Base-by-base conservation (phyloP, 2,888 invertebrate genomes). In the Leptinotarsa haldemani region DNA sequence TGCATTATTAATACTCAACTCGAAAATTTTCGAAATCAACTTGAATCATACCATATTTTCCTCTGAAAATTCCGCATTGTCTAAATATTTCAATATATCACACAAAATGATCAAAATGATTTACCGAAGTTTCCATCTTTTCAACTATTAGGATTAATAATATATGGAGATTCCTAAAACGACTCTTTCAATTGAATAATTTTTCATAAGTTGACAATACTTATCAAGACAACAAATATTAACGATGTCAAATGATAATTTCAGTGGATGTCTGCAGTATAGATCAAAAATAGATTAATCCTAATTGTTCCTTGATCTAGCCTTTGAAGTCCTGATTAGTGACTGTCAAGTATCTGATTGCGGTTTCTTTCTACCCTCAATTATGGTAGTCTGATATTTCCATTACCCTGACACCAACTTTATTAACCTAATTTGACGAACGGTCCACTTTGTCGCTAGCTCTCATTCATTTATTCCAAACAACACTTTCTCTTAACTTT, bases 261-360 rank as follows among this genome's bases (percentile, higher is more conserved):
- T 22, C 18, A 56, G 56, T 25, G 22, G 56, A 56, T 15, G 22
- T 13, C 56, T 22, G 20, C 56, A 20, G 15, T 22, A 56, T 56
- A 56, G 13, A 56, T 56, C 12, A 56, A 56, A 56, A 56, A 16
- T 22, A 56, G 56, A 56, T 56, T 56, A 56, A 56, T 56, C 56
- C 56, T 15, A 56, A 56, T 56, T 56, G 15, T 4, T 56, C 20
- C 56, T 13, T 56, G 20, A 56, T 56, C 22, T 20, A 56, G 16
- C 20, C 56, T 25, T 56, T 22, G 20, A 20, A 56, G 13, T 22
- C 22, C 56, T 56, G 22, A 56, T 56, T 22, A 56, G 56, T 22
- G 15, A 22, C 22, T 56, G 56, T 56, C 56, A 56, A 22, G 13
- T 20, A 22, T 56, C 22, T 22, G 22, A 56, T 22, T 13, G 56